These are phyloP conservation scores for Labeo calbasu DNA, from an alignment of 2,797 vertebrate species.

Conservation along the genomic window DNA sequence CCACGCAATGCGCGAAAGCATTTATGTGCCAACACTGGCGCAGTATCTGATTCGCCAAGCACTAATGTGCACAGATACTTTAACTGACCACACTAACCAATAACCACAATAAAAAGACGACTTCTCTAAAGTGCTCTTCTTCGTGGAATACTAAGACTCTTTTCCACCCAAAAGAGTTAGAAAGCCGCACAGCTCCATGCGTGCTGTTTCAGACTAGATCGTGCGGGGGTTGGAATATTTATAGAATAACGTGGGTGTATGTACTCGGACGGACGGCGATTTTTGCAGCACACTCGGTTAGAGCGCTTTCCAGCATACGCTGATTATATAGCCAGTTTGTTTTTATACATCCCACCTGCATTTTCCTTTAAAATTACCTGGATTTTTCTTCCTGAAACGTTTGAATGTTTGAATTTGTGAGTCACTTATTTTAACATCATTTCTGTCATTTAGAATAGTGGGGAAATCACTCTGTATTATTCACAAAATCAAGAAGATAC, in stretches of 20 bases:
- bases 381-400: background rate
- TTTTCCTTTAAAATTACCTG: background rate
- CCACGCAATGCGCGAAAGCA: conserved; percentile 71
- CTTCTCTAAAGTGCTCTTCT: conserved; percentile 24
- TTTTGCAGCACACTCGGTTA: conserved; percentile 20
- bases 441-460: background rate
- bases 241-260: conserved; percentile 47
- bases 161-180: conserved; percentile 4
- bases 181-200: conserved; percentile 22
- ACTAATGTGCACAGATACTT: conserved; percentile 54
- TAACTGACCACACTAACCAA: conserved; percentile 25
- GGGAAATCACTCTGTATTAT: background rate
- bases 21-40: conserved; percentile 72
- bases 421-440: background rate
- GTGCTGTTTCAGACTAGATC: conserved; percentile 6
- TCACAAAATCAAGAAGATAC: background rate
- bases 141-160: conserved; percentile 8
- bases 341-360: background rate
- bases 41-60: conserved; percentile 67
- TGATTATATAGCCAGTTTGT: background rate
- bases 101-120: conserved; percentile 16
- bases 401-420: background rate
- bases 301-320: conserved; percentile 1
- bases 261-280: conserved; percentile 65
- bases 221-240: conserved; percentile 43